Base-by-base conservation (phyloP, 2,113 vertebrate species). In the Turdus rufiventris region DNA sequence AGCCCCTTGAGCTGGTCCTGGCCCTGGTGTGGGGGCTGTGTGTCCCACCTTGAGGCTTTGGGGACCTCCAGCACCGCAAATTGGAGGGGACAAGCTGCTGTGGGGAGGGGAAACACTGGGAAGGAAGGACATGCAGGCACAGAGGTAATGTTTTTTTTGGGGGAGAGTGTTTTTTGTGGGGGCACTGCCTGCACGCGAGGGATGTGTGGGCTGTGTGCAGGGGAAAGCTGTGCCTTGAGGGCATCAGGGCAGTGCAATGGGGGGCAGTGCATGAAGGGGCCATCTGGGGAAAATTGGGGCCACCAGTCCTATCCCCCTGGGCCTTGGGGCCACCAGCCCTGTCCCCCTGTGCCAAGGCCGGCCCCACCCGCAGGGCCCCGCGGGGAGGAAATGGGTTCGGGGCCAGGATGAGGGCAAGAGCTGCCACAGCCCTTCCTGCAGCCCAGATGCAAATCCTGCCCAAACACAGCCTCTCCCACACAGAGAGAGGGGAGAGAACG, bases 351-450 rank as follows among this genome's bases (percentile, higher is more conserved):
- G 28, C 45, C 1, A 0, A 25, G 42, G 50, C 34, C 0, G 0
- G 3, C 4, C 21, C 63, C 72, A 74, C 34, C 0, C 16, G 16
- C 33, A 0, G 26, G 77, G 83, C 76, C 81, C 71, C 72, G 0
- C 1, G 0, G 54, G 67, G 38, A 86, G 93, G 94, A 92, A 76
- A 26, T 5, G 1, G 33, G 20, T 1, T 24, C 31, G 1, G 71
- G 48, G 62, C 21, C 3, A 7, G 79, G 74, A 15, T 23, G n/a
- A 54, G 38, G 57, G 40, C 8, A 7, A 54, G 58, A 16, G 18
- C 63, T 57, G 79, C 73, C 83, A 9, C 42, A 14, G 95, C 94
- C 72, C 92, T 93, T 96, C 95, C 96, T 90, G 92, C 33, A 10
- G 85, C 88, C 90, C 2, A 19, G 34, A 92, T 81, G 83, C 96